Evolutionary conservation across 1,140 invertebrate genomes (phyloP).

Genomic region (Eulimnadia texana): DNA sequence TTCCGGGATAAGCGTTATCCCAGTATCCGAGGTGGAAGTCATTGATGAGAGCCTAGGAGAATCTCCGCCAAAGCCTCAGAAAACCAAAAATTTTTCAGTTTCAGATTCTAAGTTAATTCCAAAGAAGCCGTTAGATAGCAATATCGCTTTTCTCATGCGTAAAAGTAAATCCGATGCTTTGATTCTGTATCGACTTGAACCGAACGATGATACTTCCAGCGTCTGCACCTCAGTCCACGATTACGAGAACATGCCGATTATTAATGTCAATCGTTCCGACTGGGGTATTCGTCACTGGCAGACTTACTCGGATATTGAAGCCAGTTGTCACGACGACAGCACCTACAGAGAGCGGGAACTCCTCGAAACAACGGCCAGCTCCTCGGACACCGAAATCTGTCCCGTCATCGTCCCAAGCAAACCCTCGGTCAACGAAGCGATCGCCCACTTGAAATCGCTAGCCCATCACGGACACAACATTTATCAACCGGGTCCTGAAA

Average conservation of each 20-base stretch:
- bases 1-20: no score
- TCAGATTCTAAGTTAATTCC: background rate
- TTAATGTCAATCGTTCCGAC: slow-evolving; percentile 46
- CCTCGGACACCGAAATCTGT: background rate
- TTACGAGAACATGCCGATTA: slow-evolving; percentile 49
- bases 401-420: background rate
- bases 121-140: background rate
- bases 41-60: no score
- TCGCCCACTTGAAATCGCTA: slow-evolving; percentile 6
- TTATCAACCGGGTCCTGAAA: background rate
- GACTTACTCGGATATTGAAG: slow-evolving; percentile 42
- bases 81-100: background rate
- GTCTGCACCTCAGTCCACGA: slow-evolving; percentile 41
- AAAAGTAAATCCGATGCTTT: background rate
- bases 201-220: background rate
- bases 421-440: slow-evolving; percentile 5
- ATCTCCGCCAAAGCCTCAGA: background rate
- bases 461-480: slow-evolving; percentile 6
- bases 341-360: slow-evolving; percentile 1
- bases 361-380: background rate
- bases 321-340: slow-evolving; percentile 44
- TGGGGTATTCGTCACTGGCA: slow-evolving; percentile 50
- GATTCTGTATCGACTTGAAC: background rate
- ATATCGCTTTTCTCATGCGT: background rate
- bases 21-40: no score